A percentile compares a stretch with the other conserved stretches of the same genome.
These are phyloP conservation scores for Drosophila planitibia DNA, from an alignment of 2,888 invertebrate genomes.

Conservation along the genomic window DNA sequence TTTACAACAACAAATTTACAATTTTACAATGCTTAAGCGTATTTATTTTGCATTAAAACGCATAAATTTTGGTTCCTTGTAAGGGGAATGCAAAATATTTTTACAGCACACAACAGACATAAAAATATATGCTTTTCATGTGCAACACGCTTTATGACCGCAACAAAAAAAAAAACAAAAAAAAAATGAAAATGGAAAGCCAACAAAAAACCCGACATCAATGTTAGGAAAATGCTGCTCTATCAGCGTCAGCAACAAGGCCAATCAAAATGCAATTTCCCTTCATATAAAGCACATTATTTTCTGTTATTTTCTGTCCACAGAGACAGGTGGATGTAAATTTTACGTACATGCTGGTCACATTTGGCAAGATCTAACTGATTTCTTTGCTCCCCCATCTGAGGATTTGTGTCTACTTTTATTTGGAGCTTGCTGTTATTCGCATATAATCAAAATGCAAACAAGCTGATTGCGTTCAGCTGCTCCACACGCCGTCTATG, in stretches of 20 bases:
- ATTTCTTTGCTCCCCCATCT: not conserved
- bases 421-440: constrained; percentile 34
- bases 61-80: constrained; percentile 36
- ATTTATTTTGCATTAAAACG: constrained; percentile 64
- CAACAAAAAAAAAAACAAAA: not conserved
- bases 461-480: constrained; percentile 67
- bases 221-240: constrained; percentile 50
- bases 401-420: constrained; percentile 1
- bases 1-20: not conserved
- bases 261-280: constrained; percentile 79
- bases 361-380: constrained; percentile 29
- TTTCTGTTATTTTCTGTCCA: constrained; percentile 34
- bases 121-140: constrained; percentile 40
- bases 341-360: constrained; percentile 21
- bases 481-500: constrained; percentile 62
- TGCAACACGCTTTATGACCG: constrained; percentile 57
- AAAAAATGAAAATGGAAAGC: not conserved
- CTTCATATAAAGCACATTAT: constrained; percentile 60
- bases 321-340: constrained; percentile 31
- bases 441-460: constrained; percentile 76
- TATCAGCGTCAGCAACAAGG: constrained; percentile 69
- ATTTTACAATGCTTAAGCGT: constrained; percentile 23
- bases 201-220: constrained; percentile 4
- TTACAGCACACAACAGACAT: constrained; percentile 27
- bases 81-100: constrained; percentile 8